Evolutionary conservation across 2,797 vertebrate species (phyloP).

Genomic region (Characodon lateralis): DNA sequence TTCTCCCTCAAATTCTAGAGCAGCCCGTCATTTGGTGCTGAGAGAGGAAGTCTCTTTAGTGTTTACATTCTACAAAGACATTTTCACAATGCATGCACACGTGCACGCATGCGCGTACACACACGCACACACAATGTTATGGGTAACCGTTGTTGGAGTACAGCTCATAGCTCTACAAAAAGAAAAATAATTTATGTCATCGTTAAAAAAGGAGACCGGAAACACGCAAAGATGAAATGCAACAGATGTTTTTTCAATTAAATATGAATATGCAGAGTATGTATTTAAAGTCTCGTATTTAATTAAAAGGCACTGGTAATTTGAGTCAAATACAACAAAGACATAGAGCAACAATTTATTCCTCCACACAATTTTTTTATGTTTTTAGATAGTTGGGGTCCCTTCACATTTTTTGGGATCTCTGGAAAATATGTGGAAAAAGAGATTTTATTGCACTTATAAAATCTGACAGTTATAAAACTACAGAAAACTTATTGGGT

Average conservation of each 20-base stretch:
- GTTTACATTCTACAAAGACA: slow-evolving; percentile 65
- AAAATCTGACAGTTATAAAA: neutral
- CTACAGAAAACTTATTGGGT: neutral
- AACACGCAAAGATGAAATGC: slow-evolving; percentile 4
- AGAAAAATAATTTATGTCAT: neutral
- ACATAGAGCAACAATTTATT: neutral
- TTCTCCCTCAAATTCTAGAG: slow-evolving; percentile 58
- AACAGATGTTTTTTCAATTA: neutral
- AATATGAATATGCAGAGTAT: neutral
- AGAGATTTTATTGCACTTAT: neutral
- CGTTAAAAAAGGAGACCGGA: neutral
- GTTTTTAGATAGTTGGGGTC: neutral
- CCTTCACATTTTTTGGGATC: neutral
- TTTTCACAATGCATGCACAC: slow-evolving; percentile 18
- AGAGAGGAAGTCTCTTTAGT: slow-evolving; percentile 71
- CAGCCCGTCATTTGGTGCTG: slow-evolving; percentile 40
- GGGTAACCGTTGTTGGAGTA: neutral
- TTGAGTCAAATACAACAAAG: neutral
- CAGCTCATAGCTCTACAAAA: neutral
- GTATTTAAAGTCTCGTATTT: neutral
- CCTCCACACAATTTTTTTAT: neutral
- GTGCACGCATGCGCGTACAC: neutral
- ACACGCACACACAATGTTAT: neutral
- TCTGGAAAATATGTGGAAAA: neutral
- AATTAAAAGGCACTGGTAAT: neutral